A percentile compares a stretch with the other conserved stretches of the same genome.
phyloP scores from a whole-genome alignment of 2,113 vertebrate genomes.

The Morone chrysops region DNA sequence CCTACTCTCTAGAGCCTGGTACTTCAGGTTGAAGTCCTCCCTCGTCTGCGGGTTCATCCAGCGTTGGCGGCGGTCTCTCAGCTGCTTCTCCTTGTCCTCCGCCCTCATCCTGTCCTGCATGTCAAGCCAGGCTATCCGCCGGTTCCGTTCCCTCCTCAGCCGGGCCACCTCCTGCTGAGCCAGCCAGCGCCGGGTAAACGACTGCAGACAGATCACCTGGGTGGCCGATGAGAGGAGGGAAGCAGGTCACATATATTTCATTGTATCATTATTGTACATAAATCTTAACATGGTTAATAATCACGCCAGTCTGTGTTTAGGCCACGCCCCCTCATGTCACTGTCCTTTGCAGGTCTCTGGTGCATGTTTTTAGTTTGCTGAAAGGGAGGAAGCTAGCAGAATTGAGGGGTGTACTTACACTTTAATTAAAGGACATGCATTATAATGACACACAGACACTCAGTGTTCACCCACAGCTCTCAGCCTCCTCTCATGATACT shows the following conservation, averaged over 20 bases:
- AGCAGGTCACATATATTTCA: background rate
- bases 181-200: slow-evolving; percentile 86
- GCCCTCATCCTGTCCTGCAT: slow-evolving; percentile 80
- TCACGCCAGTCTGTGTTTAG: too few species aligned
- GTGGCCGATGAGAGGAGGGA: background rate
- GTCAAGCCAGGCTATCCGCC: slow-evolving; percentile 84
- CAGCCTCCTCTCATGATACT: slow-evolving; percentile 85
- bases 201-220: slow-evolving; percentile 90
- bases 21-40: slow-evolving; percentile 92
- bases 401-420: too few species aligned
- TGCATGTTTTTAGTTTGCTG: too few species aligned
- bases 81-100: slow-evolving; percentile 85
- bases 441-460: background rate
- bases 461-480: slow-evolving; percentile 86
- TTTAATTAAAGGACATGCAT: background rate
- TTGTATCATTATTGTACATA: too few species aligned
- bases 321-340: too few species aligned
- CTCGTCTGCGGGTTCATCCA: slow-evolving; percentile 88
- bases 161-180: slow-evolving; percentile 80
- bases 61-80: slow-evolving; percentile 82
- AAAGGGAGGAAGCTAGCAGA: too few species aligned
- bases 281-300: too few species aligned
- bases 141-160: slow-evolving; percentile 78
- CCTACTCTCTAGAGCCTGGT: slow-evolving; percentile 90
- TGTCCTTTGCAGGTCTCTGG: too few species aligned